Evolutionary conservation across 2,113 vertebrate genomes (phyloP).

Genomic region (Acrocephalus arundinaceus): DNA sequence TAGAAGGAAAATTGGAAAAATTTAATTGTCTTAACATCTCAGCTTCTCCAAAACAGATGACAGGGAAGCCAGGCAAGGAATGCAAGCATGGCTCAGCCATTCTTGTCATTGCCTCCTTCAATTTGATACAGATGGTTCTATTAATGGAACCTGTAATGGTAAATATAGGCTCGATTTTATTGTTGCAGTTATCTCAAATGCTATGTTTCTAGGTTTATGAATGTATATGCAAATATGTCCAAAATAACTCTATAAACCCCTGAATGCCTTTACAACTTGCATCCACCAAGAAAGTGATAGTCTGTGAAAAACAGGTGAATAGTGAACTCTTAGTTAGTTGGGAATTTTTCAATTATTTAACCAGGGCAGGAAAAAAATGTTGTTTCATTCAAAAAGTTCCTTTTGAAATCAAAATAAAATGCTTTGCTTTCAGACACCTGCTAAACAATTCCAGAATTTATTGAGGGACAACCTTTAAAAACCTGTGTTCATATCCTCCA

Average conservation of each 20-base stretch:
- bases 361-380: background rate
- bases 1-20: background rate
- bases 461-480: background rate
- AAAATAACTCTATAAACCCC: background rate
- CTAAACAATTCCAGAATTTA: background rate
- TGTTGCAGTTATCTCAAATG: background rate
- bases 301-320: background rate
- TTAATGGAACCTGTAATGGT: background rate
- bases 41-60: background rate
- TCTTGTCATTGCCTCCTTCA: background rate
- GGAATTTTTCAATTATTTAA: background rate
- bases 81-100: background rate
- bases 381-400: background rate
- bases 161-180: background rate
- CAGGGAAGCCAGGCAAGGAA: rapidly evolving
- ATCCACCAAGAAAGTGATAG: background rate
- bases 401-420: background rate
- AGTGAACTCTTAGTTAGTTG: background rate
- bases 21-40: background rate
- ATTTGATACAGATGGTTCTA: background rate
- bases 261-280: background rate
- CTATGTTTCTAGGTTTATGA: background rate
- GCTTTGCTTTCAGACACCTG: background rate
- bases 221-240: background rate
- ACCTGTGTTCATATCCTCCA: background rate